A percentile compares a stretch with the other conserved stretches of the same genome.
Conservation (phyloP, 1,140 invertebrate species). For the Phymorhynchus buccinoides region DNA sequence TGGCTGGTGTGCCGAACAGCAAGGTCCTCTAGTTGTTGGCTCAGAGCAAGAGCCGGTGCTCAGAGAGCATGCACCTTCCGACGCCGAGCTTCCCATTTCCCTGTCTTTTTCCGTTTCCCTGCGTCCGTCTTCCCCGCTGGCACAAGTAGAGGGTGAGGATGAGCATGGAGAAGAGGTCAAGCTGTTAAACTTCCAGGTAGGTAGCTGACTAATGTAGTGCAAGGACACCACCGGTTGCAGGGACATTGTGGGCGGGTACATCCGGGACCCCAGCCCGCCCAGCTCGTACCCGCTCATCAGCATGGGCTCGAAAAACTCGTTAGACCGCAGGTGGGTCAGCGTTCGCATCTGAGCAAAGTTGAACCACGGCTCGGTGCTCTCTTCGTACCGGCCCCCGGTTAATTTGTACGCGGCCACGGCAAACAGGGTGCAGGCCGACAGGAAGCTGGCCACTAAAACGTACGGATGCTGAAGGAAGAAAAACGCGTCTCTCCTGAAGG, state of each 20-base stretch:
- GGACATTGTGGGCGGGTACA: constrained; percentile 48
- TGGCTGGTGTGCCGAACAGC: neutral
- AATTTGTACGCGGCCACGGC: constrained; percentile 48
- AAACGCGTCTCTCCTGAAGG: constrained; percentile 65
- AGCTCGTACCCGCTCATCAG: constrained; percentile 41
- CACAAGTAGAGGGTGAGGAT: neutral
- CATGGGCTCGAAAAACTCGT: constrained; percentile 52
- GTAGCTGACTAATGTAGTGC: constrained; percentile 77
- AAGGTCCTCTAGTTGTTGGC: neutral
- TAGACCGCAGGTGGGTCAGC: constrained; percentile 57
- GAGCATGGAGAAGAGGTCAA: neutral
- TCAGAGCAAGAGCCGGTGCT: too few species aligned
- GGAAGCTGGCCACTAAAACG: constrained; percentile 48
- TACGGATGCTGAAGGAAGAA: constrained; percentile 53
- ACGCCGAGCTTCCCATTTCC: too few species aligned
- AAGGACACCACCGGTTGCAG: constrained; percentile 72
- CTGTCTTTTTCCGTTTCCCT: neutral
- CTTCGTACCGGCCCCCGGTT: constrained; percentile 46
- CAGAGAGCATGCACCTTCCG: too few species aligned
- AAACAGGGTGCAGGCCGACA: constrained; percentile 46
- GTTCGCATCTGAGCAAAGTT: constrained; percentile 66
- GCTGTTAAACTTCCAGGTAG: constrained; percentile 73
- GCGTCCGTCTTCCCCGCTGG: neutral
- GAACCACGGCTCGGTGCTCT: constrained; percentile 67
- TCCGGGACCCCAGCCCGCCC: constrained; percentile 39